phyloP scores from a whole-genome alignment of 2,113 vertebrate species.

The Mus spicilegus region DNA sequence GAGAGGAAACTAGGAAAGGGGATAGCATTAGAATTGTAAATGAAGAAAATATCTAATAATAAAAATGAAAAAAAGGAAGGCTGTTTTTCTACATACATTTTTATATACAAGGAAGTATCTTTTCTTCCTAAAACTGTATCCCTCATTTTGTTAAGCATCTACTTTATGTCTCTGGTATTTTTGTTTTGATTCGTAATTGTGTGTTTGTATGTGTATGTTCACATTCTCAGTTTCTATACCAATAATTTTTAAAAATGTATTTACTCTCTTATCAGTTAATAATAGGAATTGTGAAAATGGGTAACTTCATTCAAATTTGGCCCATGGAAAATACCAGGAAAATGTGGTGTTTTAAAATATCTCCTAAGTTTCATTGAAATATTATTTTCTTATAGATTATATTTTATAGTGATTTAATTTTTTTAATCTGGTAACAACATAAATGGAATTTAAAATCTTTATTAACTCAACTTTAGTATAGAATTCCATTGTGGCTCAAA shows the following conservation, averaged over 20 bases:
- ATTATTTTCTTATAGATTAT: not conserved
- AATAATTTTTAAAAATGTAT: not conserved
- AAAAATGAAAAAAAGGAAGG: not conserved
- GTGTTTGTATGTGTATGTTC: not conserved
- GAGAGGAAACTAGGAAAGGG: too few relatives aligned
- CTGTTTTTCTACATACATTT: not conserved
- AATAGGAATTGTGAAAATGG: not conserved
- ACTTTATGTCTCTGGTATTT: not conserved
- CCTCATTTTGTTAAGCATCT: not conserved
- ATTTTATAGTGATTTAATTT: not conserved
- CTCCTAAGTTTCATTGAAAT: not conserved
- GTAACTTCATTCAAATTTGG: not conserved
- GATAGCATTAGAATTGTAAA: too few relatives aligned
- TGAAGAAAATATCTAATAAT: too few relatives aligned
- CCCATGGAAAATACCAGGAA: not conserved
- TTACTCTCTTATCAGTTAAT: not conserved
- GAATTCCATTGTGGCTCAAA: not conserved
- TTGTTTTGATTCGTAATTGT: not conserved
- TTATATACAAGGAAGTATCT: not conserved
- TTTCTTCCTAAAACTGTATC: not conserved
- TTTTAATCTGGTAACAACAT: not conserved
- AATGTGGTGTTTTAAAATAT: not conserved
- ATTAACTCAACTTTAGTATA: not conserved
- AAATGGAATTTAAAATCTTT: not conserved
- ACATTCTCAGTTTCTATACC: not conserved